Evolutionary conservation across 2,888 invertebrate species (phyloP).

Genomic region (Lochmaea capreae): DNA sequence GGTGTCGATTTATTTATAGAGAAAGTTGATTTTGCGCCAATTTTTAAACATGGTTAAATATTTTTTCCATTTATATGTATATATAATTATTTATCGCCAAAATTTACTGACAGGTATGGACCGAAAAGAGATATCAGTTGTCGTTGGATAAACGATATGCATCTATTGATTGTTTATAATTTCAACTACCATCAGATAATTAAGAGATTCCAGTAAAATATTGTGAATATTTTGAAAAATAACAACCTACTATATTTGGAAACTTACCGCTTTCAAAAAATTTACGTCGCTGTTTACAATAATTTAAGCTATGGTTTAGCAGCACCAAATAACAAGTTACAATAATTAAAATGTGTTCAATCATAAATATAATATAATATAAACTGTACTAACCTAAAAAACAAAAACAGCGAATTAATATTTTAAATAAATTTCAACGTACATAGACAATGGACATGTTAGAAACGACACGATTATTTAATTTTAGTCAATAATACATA

Average conservation of each 20-base stretch:
- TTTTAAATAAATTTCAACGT: no score
- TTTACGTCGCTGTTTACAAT: background rate
- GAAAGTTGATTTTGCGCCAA: slow-evolving; percentile 9
- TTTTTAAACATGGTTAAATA: slow-evolving; percentile 4
- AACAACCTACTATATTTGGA: background rate
- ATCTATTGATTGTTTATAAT: slow-evolving; percentile 42
- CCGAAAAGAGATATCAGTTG: background rate
- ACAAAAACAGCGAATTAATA: no score
- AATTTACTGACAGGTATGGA: background rate
- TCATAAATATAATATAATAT: no score
- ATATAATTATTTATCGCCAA: background rate
- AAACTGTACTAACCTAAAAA: no score
- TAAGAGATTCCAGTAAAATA: background rate
- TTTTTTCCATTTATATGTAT: background rate
- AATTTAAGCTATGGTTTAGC: no score
- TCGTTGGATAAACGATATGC: background rate
- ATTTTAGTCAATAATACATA: no score
- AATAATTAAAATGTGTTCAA: no score
- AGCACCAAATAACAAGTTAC: no score
- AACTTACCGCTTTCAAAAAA: background rate
- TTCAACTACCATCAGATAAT: background rate
- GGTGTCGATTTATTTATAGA: slow-evolving; percentile 17
- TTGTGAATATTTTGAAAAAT: background rate
- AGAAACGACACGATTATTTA: no score
- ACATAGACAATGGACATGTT: no score